phyloP scores from a whole-genome alignment of 2,797 vertebrate species.

The Xiphophorus birchmanni region DNA sequence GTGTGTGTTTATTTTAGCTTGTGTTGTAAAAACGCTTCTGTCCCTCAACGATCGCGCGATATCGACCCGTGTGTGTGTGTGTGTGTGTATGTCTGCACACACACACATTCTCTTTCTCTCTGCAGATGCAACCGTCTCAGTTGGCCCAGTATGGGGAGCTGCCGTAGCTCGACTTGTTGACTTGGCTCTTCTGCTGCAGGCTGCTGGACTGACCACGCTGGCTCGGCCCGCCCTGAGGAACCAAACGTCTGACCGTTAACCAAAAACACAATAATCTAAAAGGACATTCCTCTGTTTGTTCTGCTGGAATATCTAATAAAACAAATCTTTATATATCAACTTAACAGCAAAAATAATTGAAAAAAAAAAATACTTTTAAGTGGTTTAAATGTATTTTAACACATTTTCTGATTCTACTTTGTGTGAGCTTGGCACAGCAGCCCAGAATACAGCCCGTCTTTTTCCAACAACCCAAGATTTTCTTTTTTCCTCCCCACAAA shows the following conservation, averaged over 20 bases:
- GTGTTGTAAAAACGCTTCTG: slow-evolving; percentile 69
- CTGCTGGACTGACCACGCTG: slow-evolving; percentile 91
- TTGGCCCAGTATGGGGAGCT: slow-evolving; percentile 97
- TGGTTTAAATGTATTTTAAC: background rate
- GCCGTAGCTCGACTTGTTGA: slow-evolving; percentile 93
- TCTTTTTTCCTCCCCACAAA: no score
- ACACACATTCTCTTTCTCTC: background rate
- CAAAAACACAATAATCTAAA: background rate
- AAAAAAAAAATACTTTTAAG: background rate
- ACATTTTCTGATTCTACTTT: background rate
- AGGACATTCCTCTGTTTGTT: background rate
- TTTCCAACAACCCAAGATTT: background rate
- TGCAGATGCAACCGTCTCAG: slow-evolving; percentile 70
- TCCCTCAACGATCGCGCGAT: slow-evolving; percentile 74
- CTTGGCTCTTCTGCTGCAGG: slow-evolving; percentile 98
- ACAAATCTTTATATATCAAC: background rate
- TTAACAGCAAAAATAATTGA: background rate
- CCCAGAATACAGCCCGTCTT: background rate
- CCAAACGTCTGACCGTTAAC: background rate
- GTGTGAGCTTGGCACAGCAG: background rate
- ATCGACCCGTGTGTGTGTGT: slow-evolving; percentile 50
- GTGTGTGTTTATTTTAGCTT: slow-evolving; percentile 79
- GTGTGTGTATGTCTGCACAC: slow-evolving; percentile 24
- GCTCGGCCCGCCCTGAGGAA: slow-evolving; percentile 85
- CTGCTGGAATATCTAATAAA: background rate